Conservation (phyloP, 2,797 vertebrate genomes). For the Etheostoma nigrum region DNA sequence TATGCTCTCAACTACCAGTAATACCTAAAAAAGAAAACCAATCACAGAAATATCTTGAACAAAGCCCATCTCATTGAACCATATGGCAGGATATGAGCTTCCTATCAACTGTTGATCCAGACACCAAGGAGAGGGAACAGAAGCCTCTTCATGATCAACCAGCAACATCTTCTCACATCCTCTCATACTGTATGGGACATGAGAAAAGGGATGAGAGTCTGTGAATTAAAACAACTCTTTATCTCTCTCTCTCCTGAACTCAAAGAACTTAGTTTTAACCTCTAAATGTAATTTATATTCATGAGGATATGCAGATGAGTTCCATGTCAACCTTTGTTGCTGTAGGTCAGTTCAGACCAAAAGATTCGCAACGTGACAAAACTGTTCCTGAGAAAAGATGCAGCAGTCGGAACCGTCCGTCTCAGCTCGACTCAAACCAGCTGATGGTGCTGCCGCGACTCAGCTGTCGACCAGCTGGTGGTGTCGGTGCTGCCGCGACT, state of each 20-base stretch:
- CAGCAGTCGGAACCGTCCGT: too few species aligned
- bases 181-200: not conserved
- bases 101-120: not conserved
- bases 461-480: too few species aligned
- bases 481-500: too few species aligned
- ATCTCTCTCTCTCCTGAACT: conserved; percentile 14
- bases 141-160: conserved; percentile 8
- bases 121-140: not conserved
- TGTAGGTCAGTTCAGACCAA: conserved; percentile 19
- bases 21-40: not conserved
- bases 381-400: too few species aligned
- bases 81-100: not conserved
- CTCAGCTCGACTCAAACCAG: too few species aligned
- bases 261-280: conserved; percentile 23
- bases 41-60: not conserved
- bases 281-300: conserved; percentile 63
- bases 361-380: too few species aligned
- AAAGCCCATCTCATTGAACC: not conserved
- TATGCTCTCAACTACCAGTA: not conserved
- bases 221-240: conserved; percentile 9
- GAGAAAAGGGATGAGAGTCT: conserved; percentile 9
- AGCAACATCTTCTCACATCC: not conserved
- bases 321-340: conserved; percentile 39
- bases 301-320: conserved; percentile 51
- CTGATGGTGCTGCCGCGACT: too few species aligned